phyloP scores from a whole-genome alignment of 2,888 invertebrate genomes.

The Nomada hirtipes region DNA sequence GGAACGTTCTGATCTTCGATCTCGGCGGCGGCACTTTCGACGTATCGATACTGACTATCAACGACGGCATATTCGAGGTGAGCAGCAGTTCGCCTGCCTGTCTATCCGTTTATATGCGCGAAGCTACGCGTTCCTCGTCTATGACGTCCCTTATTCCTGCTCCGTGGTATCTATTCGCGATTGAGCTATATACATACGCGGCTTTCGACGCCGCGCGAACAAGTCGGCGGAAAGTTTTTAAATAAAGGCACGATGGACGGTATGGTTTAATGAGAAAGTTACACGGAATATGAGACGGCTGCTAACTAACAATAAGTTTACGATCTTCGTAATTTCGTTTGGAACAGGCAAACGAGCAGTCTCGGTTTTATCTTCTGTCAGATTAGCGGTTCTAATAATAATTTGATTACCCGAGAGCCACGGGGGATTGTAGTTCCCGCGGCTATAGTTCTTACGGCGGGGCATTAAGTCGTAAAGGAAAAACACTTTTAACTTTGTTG shows the following conservation, averaged over 20 bases:
- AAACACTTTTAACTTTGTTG: background rate
- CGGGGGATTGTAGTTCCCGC: too few relatives aligned
- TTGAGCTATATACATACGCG: too few relatives aligned
- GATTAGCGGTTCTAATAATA: background rate
- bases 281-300: background rate
- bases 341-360: background rate
- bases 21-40: constrained; percentile 96
- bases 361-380: background rate
- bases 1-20: constrained; percentile 91
- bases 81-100: constrained; percentile 1
- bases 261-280: constrained; percentile 8
- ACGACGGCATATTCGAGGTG: constrained; percentile 90
- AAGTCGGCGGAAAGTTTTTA: constrained; percentile 14
- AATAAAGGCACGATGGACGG: constrained; percentile 7
- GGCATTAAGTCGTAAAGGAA: background rate
- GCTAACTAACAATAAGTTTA: background rate
- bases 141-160: background rate
- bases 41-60: constrained; percentile 95
- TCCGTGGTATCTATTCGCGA: background rate
- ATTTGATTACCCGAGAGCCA: background rate
- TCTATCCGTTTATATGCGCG: background rate
- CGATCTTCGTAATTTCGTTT: background rate
- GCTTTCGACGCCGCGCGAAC: background rate
- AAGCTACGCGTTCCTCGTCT: constrained; percentile 2
- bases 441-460: background rate